Evolutionary conservation across 1,140 invertebrate species (phyloP), one percentile per base, ranked within the genome.

Genomic region (Drosophila sproati): DNA sequence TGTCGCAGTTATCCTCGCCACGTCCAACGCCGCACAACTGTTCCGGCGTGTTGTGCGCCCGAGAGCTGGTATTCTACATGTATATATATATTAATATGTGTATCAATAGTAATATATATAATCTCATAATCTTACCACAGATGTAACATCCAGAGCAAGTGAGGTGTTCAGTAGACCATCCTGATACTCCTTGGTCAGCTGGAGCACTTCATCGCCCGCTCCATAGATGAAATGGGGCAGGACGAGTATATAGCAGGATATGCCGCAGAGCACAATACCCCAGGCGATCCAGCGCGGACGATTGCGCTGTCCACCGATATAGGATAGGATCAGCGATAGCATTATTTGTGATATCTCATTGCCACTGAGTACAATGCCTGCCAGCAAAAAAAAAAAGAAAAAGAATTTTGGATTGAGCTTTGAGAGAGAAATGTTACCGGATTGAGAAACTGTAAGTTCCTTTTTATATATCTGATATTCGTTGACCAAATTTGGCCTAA

Each of bases 341-440:
- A 96, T 73, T 67, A 95, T 95, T 91, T 96, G 95, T 61, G 95
- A 95, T 77, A 96, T 94, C 93, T 96, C 95, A 92, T 96, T 96
- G 29, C 95, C 95, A 51, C 95, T 95, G 5, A 96, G 92, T 50
- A 96, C 94, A 29, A 96, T 93, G 41, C 95, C 95, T 96, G 78
- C 12, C 12, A 91, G 50, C 12, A 6, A 6, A 5, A 37, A n/a
- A 29, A 4, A 32, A 1, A 29, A 4, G 12, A 1, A 35, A 2
- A 10, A 8, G 8, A 29, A 20, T 20, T 20, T 20, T 20, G 20
- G 20, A 20, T 20, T 20, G 20, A 20, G 20, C 20, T 20, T 20
- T 20, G 20, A 20, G 20, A 20, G 20, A 20, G 20, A 20, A 20
- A 20, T 20, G 0, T 20, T 20, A 20, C 0, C 1, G 20, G 20